Base-by-base conservation (phyloP, 1,140 invertebrate genomes). In the Diabrotica undecimpunctata region DNA sequence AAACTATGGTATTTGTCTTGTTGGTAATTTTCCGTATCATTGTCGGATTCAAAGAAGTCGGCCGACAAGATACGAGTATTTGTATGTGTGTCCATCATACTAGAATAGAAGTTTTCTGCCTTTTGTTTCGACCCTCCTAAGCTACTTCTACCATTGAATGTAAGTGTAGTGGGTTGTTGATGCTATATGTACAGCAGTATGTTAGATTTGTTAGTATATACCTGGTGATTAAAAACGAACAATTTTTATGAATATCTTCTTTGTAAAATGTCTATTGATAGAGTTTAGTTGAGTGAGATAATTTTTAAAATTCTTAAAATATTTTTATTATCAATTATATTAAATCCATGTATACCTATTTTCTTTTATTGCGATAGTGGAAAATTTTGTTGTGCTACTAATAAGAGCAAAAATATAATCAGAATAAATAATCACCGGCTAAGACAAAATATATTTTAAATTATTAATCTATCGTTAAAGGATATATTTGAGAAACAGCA, bases 101-200 rank as follows among this genome's bases (percentile, higher is more conserved):
- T 71, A 60, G 64, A 67, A 68, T 74, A 76, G 74, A 74, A 62
- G 69, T 72, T 74, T 46, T 74, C 75, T 12, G 51, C 53, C 56
- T 70, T 72, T 66, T 58, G 64, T 62, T 70, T 72, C 36, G 51
- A 54, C 25, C 72, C 73, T 68, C 72, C 72, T 69, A 76, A 70
- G 71, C 70, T 78, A 78, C 73, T 75, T 70, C 75, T 78, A 75
- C 75, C 76, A 72, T 78, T 77, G 75, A 74, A 75, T 75, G 75
- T 76, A 66, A 73, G 72, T 77, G 74, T 76, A 55, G 74, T 72
- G 69, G 66, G 54, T 55, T 62, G 66, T 58, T 61, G 67, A 66
- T 70, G 75, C 75, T 78, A 76, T 72, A 74, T 72, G 71, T 78
- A 76, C 74, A 78, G 74, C 71, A 72, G 69, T 65, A 73, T 71